These are phyloP conservation scores for Calypte anna DNA, from an alignment of 2,113 vertebrate species.

Conservation along the genomic window DNA sequence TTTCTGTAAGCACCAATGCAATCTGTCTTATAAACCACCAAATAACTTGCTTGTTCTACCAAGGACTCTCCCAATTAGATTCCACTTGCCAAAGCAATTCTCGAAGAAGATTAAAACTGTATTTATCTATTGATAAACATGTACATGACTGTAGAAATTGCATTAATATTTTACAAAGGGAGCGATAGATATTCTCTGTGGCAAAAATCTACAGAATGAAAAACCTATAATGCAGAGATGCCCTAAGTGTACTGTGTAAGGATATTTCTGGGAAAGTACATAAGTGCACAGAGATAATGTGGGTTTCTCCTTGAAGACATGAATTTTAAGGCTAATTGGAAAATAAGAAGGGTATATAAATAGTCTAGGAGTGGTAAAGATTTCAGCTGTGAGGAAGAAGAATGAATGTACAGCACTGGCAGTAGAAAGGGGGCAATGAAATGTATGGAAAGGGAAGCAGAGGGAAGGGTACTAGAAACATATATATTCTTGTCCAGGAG, in stretches of 20 bases:
- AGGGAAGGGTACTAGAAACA: background rate
- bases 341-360: background rate
- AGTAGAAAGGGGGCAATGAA: background rate
- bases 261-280: background rate
- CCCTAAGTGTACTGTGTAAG: background rate
- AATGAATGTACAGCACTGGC: background rate
- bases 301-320: background rate
- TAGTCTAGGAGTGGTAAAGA: background rate
- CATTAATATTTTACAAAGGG: background rate
- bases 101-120: conserved; percentile 17
- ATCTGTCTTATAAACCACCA: background rate
- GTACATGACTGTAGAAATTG: background rate
- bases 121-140: conserved; percentile 22
- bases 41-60: background rate
- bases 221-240: background rate
- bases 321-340: background rate
- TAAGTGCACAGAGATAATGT: background rate
- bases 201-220: background rate
- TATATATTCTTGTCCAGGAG: background rate
- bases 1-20: conserved; percentile 2
- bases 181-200: background rate
- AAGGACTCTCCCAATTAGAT: conserved; percentile 27
- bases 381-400: background rate
- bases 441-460: background rate
- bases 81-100: background rate